Base-by-base conservation (phyloP, 2,113 vertebrate genomes). In the Hyla sarda region DNA sequence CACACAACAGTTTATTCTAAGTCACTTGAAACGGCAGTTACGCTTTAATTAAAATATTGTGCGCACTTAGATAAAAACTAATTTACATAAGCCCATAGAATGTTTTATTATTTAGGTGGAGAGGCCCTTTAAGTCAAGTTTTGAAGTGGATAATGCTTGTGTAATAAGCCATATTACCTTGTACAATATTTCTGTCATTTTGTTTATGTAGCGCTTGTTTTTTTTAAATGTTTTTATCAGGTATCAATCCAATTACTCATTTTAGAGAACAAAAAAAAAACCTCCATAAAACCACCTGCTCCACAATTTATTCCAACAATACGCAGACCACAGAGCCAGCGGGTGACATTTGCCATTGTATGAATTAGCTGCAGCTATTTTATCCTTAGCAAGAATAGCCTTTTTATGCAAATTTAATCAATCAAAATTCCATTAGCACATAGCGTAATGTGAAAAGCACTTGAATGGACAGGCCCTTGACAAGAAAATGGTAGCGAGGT, bases 331-430 rank as follows among this genome's bases (percentile, higher is more conserved):
- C 13, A 8, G 25, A 74, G 82, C 21, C 82, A 83, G 50, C 12
- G 34, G 52, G 19, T 77, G 83, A 77, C 83, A 84, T 65, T 65
- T 50, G 54, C 52, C 52, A 65, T 77, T 84, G 52, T 77, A 32
- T 45, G 54, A 67, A 84, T 65, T 76, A 84, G 82, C 82, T 4
- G 41, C 21, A 54, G 50, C 30, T 21, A 75, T 84, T 54, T 58
- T 62, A 60, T 84, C 23, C 30, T 75, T 75, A 60, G 69, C 16
- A 30, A 28, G 54, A 84, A 84, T 47, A 75, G 83, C 16, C 56
- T 32, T 84, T 84, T 75, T 84, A 77, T 84, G 73, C 58, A 62
- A 84, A 84, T 76, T 62, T 75, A 84, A 84, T 84, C 82, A 84
- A 84, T 84, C 82, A 74, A 84, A 84, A 84, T 84, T 75, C 82